These are phyloP conservation scores for Diabrotica virgifera DNA, from an alignment of 1,140 invertebrate genomes.

Conservation along the genomic window DNA sequence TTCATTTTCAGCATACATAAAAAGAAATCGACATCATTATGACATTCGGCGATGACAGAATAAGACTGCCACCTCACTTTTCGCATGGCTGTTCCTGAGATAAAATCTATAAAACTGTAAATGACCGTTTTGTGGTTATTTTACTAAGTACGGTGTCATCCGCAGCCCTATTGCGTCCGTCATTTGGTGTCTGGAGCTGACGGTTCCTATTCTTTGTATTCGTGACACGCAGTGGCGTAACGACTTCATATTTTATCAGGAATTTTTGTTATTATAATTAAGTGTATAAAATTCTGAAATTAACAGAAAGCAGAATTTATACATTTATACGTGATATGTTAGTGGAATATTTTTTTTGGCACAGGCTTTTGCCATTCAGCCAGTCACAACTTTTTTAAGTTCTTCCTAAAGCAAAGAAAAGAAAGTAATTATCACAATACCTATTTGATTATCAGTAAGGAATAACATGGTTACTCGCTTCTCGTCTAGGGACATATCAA, in stretches of 20 bases:
- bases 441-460: too few species aligned
- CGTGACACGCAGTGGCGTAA: slow-evolving; percentile 25
- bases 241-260: not conserved
- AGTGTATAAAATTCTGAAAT: too few species aligned
- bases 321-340: too few species aligned
- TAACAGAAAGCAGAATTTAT: too few species aligned
- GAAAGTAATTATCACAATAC: too few species aligned
- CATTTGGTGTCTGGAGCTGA: slow-evolving; percentile 36
- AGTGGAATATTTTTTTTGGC: too few species aligned
- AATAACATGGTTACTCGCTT: too few species aligned
- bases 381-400: too few species aligned
- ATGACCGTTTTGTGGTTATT: slow-evolving; percentile 44
- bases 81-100: slow-evolving; percentile 30
- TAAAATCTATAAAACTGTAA: slow-evolving; percentile 43
- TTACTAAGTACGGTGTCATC: slow-evolving; percentile 43
- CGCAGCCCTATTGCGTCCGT: slow-evolving; percentile 35
- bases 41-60: slow-evolving; percentile 35
- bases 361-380: too few species aligned
- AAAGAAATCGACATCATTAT: slow-evolving; percentile 30
- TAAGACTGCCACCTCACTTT: slow-evolving; percentile 32
- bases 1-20: slow-evolving; percentile 28
- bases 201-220: slow-evolving; percentile 23
- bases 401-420: too few species aligned
- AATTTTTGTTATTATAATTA: too few species aligned
- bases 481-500: too few species aligned